Conservation (phyloP, 2,797 vertebrate species). For the Enoplosus armatus region DNA sequence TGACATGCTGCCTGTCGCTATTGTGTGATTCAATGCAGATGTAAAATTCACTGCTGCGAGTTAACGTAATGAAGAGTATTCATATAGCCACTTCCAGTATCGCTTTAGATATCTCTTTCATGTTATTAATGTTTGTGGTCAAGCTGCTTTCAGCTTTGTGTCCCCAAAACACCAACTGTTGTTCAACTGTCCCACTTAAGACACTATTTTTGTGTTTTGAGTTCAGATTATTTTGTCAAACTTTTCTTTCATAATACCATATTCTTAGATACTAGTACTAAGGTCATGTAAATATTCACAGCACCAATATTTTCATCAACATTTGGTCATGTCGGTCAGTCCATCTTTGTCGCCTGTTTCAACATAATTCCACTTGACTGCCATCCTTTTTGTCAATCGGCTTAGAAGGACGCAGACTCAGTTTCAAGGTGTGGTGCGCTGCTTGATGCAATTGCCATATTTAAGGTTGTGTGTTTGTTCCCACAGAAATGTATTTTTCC, state of each 20-base stretch:
- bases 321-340: not conserved
- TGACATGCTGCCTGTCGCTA: not conserved
- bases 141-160: not conserved
- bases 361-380: conserved; percentile 2
- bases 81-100: not conserved
- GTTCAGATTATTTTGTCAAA: not conserved
- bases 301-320: not conserved
- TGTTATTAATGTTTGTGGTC: not conserved
- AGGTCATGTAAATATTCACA: not conserved
- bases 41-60: not conserved
- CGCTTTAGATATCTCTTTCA: not conserved
- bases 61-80: not conserved
- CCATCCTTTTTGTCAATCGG: not conserved
- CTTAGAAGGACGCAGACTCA: conserved; percentile 20
- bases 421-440: conserved; percentile 41
- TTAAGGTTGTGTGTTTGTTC: conserved; percentile 23
- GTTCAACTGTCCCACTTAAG: not conserved
- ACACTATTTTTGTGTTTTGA: not conserved
- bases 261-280: not conserved
- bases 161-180: not conserved
- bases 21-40: not conserved
- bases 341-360: not conserved
- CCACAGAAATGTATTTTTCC: conserved; percentile 19
- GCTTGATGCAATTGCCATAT: conserved; percentile 31
- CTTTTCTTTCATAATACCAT: not conserved